Conservation (phyloP, 1,140 invertebrate species). For the Drosophila albomicans region DNA sequence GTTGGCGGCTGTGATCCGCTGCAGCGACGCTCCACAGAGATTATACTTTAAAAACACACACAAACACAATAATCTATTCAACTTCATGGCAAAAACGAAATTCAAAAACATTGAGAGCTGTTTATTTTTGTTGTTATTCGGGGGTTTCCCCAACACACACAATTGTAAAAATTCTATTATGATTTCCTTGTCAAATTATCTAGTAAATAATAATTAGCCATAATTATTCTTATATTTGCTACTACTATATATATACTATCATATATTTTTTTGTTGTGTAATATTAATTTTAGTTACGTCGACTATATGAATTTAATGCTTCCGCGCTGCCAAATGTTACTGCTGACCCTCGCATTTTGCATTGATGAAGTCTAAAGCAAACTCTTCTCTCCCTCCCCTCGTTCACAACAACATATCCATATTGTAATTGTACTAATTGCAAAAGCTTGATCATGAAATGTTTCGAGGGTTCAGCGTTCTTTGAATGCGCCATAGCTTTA, state of each 20-base stretch:
- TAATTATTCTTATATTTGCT: constrained; percentile 14
- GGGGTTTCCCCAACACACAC: constrained; percentile 43
- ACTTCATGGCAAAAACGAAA: constrained; percentile 32
- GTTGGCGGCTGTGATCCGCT: constrained; percentile 68
- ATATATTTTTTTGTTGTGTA: constrained; percentile 34
- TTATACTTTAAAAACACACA: constrained; percentile 71
- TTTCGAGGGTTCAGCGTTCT: background rate
- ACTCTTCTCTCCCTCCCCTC: no score
- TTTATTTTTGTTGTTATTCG: constrained; percentile 77
- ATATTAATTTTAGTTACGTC: constrained; percentile 43
- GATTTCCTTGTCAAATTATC: constrained; percentile 12
- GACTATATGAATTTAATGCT: constrained; percentile 62
- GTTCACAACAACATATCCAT: constrained; percentile 47
- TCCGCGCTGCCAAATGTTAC: constrained; percentile 21
- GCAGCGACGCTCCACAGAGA: constrained; percentile 76
- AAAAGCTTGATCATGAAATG: background rate
- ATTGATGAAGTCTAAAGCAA: constrained; percentile 32
- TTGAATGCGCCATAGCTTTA: background rate
- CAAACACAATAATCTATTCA: background rate
- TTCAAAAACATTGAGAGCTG: constrained; percentile 50
- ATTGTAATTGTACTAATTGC: constrained; percentile 16
- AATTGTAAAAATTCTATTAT: constrained; percentile 36
- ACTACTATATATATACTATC: background rate
- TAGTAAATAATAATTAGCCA: constrained; percentile 27
- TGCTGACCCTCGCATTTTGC: constrained; percentile 9